Evolutionary conservation across 2,888 invertebrate species (phyloP).

Genomic region (Pandemis cinnamomeana): DNA sequence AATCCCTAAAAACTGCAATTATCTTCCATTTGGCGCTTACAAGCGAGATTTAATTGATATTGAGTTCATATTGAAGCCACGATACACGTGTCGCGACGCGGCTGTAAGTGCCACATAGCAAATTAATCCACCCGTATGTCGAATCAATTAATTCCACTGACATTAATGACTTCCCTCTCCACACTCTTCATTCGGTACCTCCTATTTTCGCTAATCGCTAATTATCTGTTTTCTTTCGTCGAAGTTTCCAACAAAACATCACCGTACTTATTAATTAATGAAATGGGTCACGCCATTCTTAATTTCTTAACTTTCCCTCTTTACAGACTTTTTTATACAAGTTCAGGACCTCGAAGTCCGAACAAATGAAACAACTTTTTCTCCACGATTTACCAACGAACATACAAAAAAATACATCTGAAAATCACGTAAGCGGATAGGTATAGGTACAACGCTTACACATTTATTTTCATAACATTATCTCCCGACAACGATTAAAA

Average conservation of each 20-base stretch:
- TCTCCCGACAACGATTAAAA: constrained; percentile 56
- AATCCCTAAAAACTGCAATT: constrained; percentile 39
- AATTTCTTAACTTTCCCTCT: constrained; percentile 29
- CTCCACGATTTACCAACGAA: neutral
- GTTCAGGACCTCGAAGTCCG: neutral
- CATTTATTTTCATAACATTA: constrained; percentile 35
- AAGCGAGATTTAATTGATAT: constrained; percentile 37
- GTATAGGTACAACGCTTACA: neutral
- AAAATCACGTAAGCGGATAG: constrained; percentile 4
- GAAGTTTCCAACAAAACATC: constrained; percentile 6
- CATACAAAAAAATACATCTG: neutral
- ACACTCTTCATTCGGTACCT: neutral
- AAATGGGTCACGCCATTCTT: constrained; percentile 18
- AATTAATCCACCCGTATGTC: constrained; percentile 24
- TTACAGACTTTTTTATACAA: constrained; percentile 15
- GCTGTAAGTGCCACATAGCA: constrained; percentile 22
- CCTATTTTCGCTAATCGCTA: neutral
- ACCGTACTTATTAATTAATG: constrained; percentile 14
- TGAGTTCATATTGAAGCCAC: constrained; percentile 21
- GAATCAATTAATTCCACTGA: constrained; percentile 28
- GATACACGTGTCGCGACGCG: constrained; percentile 17
- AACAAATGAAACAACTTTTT: neutral
- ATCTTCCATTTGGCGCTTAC: constrained; percentile 33
- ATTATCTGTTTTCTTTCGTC: constrained; percentile 1
- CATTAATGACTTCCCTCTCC: constrained; percentile 1